Base-by-base conservation (phyloP, 2,888 invertebrate species). In the Nymphalis c-album region DNA sequence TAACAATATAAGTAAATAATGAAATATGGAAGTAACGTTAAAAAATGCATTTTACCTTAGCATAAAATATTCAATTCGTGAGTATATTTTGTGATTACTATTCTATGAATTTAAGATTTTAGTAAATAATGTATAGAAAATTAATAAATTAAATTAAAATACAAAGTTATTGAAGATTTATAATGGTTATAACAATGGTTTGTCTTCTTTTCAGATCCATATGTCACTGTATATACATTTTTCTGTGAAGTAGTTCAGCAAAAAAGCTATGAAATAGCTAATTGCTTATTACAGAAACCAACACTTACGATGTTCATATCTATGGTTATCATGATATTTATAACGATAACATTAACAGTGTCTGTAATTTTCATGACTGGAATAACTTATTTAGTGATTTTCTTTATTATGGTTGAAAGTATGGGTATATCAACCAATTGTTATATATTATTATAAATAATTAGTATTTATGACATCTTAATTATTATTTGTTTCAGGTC, bases 21-120 rank as follows among this genome's bases (percentile, higher is more conserved):
- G 6, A 51, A 68, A 55, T 45, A 89, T 89, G 87, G 88, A 88
- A 79, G 77, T 86, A 16, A 86, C 82, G 71, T 76, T 85, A 55
- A 78, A 81, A 67, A 87, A 86, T 70, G 84, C 85, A 13, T 86
- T 89, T 77, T 47, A 69, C 45, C 65, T 84, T 17, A 76, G 78
- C 22, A 60, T 86, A 4, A 84, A 76, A 74, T 60, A 80, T 17
- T 75, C 85, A 18, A 76, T 78, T 68, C 69, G 89, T 89, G 81
- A 76, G 84, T 67, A 63, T 22, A 22, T 18, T 20, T 40, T 13
- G 2, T 4, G 10, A 2, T 40, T 40, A 31, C 6, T 31, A 6
- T 31, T 0, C 13, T 40, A 40, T 40, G 13, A 40, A 40, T 40
- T 40, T 13, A 10, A 40, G 13, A 40, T 10, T 40, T 40, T 40